Base-by-base conservation (phyloP, 1,140 invertebrate genomes). In the Macrocentrus cingulum region DNA sequence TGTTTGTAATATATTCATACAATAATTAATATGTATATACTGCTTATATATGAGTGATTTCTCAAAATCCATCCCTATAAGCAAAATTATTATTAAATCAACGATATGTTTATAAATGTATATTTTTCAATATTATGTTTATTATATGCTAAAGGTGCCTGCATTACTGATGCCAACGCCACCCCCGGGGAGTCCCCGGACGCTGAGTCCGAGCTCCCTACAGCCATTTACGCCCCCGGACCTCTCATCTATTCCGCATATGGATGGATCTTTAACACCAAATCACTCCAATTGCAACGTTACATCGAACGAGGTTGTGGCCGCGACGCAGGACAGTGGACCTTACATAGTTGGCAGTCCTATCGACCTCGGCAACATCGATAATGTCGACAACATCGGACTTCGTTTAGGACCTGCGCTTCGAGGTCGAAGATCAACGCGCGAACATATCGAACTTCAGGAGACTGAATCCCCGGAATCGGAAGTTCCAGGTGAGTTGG, bases 301-400 rank as follows among this genome's bases (percentile, higher is more conserved):
- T 36, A 48, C 58, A 44, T 58, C 59, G 37, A 61, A 62, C 39
- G 51, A 53, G n/a, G 54, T 56, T 20, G 49, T 11, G 37, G 63
- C 60, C 23, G 41, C 23, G 29, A 48, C 52, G 8, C 59, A 61
- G 58, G 66, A 65, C 58, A 60, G 59, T 66, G 76, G 71, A 41
- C 78, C 76, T 20, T 80, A 77, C 49, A 80, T 79, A 57, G 64
- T 79, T 34, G 78, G 78, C 20, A 79, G 76, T 56, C 75, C 76
- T 20, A 80, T 80, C 54, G 71, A 80, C 45, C 72, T 79, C 8
- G 70, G 76, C 7, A 59, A 67, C 2, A 77, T 79, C 53, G 78
- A 80, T 53, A 80, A 79, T 58, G 75, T 80, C 48, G 78, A 80
- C 58, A 76, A 74, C 45, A 72, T 79, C 34, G 68, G 68, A 23